Evolutionary conservation across 1,140 invertebrate species (phyloP).

Genomic region (Drosophila malerkotliana): DNA sequence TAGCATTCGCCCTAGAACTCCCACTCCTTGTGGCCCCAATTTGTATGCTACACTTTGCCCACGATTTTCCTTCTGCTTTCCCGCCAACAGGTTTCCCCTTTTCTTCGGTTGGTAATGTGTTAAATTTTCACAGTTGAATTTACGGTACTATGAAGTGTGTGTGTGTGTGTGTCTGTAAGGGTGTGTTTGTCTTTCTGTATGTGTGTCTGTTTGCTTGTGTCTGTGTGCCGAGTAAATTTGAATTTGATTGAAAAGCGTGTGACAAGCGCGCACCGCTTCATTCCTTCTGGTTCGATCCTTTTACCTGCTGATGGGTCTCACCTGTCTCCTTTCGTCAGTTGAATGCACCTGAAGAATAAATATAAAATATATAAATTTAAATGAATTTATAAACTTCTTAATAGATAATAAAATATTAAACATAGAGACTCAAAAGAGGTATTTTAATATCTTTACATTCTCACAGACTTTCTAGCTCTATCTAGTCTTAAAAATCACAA

Average conservation of each 20-base stretch:
- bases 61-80: not conserved
- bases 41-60: conserved; percentile 56
- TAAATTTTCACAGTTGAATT: conserved; percentile 82
- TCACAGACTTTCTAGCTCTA: no score
- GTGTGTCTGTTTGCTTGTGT: not conserved
- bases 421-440: no score
- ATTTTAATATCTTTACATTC: no score
- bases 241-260: conserved; percentile 82
- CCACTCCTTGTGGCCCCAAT: conserved; percentile 44
- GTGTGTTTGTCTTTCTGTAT: not conserved
- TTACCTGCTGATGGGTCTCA: conserved; percentile 10
- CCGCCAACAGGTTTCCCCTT: conserved; percentile 10
- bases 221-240: conserved; percentile 73
- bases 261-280: conserved; percentile 46
- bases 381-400: no score
- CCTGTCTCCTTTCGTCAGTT: not conserved
- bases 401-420: no score
- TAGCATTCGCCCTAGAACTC: not conserved
- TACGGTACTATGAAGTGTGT: conserved; percentile 21
- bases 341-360: not conserved
- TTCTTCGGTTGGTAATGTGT: conserved; percentile 57
- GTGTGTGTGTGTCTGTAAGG: conserved; percentile 5
- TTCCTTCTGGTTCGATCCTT: conserved; percentile 21
- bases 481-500: no score
- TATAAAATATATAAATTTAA: no score